A percentile compares a stretch with the other conserved stretches of the same genome.
Evolutionary conservation across 1,140 invertebrate species (phyloP).

Genomic region (Ceratosolen solmsi): DNA sequence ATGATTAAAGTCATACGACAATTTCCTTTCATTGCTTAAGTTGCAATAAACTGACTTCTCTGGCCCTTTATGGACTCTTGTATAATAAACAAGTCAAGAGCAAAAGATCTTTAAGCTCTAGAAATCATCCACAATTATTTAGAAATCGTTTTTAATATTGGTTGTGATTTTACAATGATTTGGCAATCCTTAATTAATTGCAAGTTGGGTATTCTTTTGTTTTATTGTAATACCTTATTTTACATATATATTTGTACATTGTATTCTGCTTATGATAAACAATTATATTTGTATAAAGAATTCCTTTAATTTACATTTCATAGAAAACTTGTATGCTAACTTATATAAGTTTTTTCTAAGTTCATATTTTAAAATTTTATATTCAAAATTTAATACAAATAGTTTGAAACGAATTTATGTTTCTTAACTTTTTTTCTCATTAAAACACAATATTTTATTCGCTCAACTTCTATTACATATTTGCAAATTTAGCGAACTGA

Average conservation of each 20-base stretch:
- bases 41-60: not conserved
- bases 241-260: not conserved
- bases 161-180: constrained; percentile 33
- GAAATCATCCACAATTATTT: not conserved
- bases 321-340: no score
- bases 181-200: not conserved
- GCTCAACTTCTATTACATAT: no score
- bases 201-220: not conserved
- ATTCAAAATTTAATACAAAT: not conserved
- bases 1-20: constrained; percentile 11
- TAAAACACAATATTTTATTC: no score
- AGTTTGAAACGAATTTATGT: not conserved
- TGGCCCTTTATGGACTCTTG: not conserved
- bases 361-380: not conserved
- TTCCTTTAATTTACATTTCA: no score
- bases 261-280: not conserved
- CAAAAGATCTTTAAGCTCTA: not conserved
- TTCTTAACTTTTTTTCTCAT: no score
- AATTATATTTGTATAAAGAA: not conserved
- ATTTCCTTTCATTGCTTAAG: not conserved
- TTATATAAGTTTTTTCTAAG: no score
- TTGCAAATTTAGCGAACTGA: no score
- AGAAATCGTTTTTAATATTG: not conserved
- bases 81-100: not conserved
- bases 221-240: not conserved